These are phyloP conservation scores for Chloroclysta siterata DNA, from an alignment of 2,888 invertebrate genomes.

Conservation along the genomic window DNA sequence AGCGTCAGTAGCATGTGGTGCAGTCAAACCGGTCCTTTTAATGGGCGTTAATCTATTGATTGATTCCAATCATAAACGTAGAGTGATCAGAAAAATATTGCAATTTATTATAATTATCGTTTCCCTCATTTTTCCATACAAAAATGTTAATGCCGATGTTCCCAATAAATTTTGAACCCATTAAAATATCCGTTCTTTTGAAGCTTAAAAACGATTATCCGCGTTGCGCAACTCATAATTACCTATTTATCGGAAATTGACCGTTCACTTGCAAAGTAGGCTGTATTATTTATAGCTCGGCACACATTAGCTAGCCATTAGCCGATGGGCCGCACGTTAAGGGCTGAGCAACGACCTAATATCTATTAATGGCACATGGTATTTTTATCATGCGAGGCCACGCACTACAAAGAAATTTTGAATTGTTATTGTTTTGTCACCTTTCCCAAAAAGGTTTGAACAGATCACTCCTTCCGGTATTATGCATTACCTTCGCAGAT, in stretches of 20 bases:
- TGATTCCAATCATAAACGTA: slow-evolving; percentile 2
- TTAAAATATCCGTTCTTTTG: slow-evolving; percentile 10
- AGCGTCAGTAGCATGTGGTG: slow-evolving; percentile 27
- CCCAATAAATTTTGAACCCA: slow-evolving; percentile 1
- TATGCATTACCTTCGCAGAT: not conserved
- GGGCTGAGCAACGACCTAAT: slow-evolving; percentile 68
- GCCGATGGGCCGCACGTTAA: slow-evolving; percentile 63
- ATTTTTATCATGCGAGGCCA: slow-evolving; percentile 35
- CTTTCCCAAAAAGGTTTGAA: not conserved
- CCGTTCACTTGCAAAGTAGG: slow-evolving; percentile 56
- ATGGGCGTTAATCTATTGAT: slow-evolving; percentile 22
- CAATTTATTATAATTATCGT: not conserved
- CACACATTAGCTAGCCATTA: slow-evolving; percentile 72
- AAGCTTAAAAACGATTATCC: slow-evolving; percentile 35
- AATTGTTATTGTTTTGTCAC: not conserved
- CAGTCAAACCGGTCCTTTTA: slow-evolving; percentile 44
- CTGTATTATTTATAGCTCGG: slow-evolving; percentile 68
- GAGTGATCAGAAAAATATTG: not conserved
- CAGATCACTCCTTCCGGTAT: too few relatives aligned
- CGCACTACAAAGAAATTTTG: slow-evolving; percentile 6
- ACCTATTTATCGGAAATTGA: slow-evolving; percentile 51
- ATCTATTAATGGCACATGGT: slow-evolving; percentile 61
- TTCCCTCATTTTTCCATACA: not conserved
- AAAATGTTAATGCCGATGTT: not conserved
- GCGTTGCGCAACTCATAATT: slow-evolving; percentile 33